A percentile compares a stretch with the other conserved stretches of the same genome.
Evolutionary conservation across 2,113 vertebrate genomes (phyloP).

Genomic region (Excalfactoria chinensis): DNA sequence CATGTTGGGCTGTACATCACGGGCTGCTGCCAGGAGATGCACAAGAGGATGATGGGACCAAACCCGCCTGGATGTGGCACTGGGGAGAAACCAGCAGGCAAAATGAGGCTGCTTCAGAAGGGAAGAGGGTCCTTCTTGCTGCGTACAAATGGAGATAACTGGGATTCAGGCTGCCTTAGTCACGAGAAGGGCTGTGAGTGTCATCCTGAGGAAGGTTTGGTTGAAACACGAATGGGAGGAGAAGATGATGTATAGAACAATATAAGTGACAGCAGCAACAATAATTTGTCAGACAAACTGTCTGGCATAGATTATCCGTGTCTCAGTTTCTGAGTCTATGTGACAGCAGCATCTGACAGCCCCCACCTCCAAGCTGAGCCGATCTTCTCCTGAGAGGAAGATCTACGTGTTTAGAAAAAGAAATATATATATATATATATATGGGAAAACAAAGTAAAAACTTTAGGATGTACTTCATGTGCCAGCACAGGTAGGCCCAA

Average conservation of each 20-base stretch:
- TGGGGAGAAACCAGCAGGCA: background rate
- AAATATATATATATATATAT: background rate
- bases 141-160: background rate
- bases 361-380: constrained; percentile 46
- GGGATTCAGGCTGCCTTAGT: background rate
- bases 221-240: constrained; percentile 46
- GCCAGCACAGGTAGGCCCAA: constrained; percentile 12
- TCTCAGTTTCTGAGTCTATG: constrained; percentile 56
- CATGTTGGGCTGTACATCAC: background rate
- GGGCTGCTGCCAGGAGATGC: background rate
- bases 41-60: background rate
- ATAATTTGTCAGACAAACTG: constrained; percentile 68
- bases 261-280: constrained; percentile 64
- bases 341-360: constrained; percentile 63
- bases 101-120: background rate
- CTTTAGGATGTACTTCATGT: background rate
- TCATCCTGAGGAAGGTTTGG: constrained; percentile 25
- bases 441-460: background rate
- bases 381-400: constrained; percentile 16
- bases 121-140: background rate
- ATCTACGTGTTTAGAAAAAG: background rate
- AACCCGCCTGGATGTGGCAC: background rate
- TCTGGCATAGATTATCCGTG: constrained; percentile 52
- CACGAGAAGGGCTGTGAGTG: background rate
- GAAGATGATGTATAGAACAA: constrained; percentile 20